phyloP scores from a whole-genome alignment of 2,113 vertebrate species.

The Lates calcarifer region DNA sequence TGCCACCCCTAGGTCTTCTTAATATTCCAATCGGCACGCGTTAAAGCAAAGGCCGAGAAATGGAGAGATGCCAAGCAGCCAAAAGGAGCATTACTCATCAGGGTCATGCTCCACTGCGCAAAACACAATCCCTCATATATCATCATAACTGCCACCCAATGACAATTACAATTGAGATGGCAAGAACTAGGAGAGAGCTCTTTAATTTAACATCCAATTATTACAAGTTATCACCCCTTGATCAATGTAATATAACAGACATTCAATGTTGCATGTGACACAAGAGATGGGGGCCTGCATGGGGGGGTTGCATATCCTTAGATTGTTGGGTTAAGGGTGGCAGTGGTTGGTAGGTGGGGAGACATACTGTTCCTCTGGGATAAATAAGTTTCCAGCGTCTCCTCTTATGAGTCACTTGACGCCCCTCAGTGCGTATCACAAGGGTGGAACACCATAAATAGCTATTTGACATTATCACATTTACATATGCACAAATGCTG shows the following conservation, averaged over 20 bases:
- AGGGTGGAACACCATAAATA: slow-evolving; percentile 82
- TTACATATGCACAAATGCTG: slow-evolving; percentile 87
- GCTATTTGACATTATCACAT: slow-evolving; percentile 80
- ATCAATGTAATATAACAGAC: slow-evolving; percentile 99
- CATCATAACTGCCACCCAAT: slow-evolving; percentile 98
- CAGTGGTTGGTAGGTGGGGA: slow-evolving; percentile 14
- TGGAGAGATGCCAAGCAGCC: slow-evolving; percentile 89
- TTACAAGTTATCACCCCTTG: slow-evolving; percentile 99
- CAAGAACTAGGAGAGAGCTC: slow-evolving; percentile 97
- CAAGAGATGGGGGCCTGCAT: slow-evolving; percentile 79
- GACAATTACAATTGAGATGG: slow-evolving; percentile 99
- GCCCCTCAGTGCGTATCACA: background rate
- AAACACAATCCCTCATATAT: slow-evolving; percentile 99
- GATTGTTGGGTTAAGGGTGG: slow-evolving; percentile 36
- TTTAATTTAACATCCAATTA: slow-evolving; percentile 99
- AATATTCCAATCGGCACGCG: slow-evolving; percentile 93
- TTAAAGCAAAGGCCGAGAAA: slow-evolving; percentile 89
- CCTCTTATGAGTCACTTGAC: slow-evolving; percentile 28
- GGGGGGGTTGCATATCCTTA: slow-evolving; percentile 18
- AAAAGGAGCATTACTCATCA: slow-evolving; percentile 95
- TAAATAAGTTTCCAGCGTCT: slow-evolving; percentile 20
- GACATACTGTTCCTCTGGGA: slow-evolving; percentile 21
- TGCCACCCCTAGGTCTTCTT: slow-evolving; percentile 84
- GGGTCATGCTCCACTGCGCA: slow-evolving; percentile 95
- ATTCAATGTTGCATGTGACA: slow-evolving; percentile 98